Evolutionary conservation across 1,140 invertebrate genomes (phyloP).

Genomic region (Hyles vespertilio): DNA sequence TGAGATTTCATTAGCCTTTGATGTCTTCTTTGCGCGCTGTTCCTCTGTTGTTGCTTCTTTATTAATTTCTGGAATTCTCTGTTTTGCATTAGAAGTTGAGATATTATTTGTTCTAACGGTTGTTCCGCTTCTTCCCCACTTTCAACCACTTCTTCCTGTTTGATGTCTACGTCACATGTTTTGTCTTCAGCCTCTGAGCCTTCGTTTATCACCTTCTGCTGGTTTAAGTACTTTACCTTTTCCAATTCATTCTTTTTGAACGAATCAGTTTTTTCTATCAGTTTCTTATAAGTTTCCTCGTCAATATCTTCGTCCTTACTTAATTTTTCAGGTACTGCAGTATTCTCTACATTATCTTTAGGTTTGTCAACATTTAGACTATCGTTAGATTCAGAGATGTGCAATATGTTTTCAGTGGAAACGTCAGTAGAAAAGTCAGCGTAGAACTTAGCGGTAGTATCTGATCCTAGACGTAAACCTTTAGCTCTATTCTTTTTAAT

Average conservation of each 20-base stretch:
- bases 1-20: conserved; percentile 75
- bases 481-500: conserved; percentile 79
- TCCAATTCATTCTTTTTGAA: conserved; percentile 75
- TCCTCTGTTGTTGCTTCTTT: conserved; percentile 80
- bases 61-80: conserved; percentile 88
- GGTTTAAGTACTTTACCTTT: conserved; percentile 68
- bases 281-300: conserved; percentile 67
- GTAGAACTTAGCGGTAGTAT: conserved; percentile 80
- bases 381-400: conserved; percentile 79
- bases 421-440: conserved; percentile 79
- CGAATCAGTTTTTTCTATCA: conserved; percentile 74
- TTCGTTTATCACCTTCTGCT: conserved; percentile 69
- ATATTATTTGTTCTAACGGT: conserved; percentile 87
- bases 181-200: conserved; percentile 54
- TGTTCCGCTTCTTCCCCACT: conserved; percentile 67
- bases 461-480: conserved; percentile 58
- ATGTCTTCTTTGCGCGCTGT: conserved; percentile 75
- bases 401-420: conserved; percentile 76
- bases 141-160: conserved; percentile 49
- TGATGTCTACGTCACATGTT: conserved; percentile 27
- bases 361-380: conserved; percentile 71
- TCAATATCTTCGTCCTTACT: conserved; percentile 69
- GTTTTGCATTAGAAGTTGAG: conserved; percentile 89
- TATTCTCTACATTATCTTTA: conserved; percentile 31
- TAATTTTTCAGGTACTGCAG: conserved; percentile 36